A percentile compares a stretch with the other conserved stretches of the same genome.
Evolutionary conservation across 2,797 vertebrate species (phyloP).

Genomic region (Pseudomugil gertrudae): DNA sequence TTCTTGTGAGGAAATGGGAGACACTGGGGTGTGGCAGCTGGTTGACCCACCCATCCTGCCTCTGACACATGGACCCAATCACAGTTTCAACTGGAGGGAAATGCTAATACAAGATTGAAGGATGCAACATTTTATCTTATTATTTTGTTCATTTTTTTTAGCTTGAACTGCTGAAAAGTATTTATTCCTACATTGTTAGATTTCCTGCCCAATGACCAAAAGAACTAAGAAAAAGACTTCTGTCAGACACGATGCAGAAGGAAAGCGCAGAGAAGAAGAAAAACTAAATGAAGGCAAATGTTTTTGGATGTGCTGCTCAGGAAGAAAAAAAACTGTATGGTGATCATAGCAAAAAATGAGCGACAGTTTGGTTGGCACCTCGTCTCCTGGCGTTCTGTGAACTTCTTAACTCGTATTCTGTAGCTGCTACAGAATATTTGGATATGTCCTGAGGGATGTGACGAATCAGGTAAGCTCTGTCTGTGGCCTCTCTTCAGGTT

Average conservation of each 20-base stretch:
- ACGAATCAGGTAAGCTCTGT: slow-evolving; percentile 44
- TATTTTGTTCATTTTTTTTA: neutral
- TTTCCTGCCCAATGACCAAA: slow-evolving; percentile 52
- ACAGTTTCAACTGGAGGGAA: slow-evolving; percentile 99
- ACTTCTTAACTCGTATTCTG: slow-evolving; percentile 31
- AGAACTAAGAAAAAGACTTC: slow-evolving; percentile 30
- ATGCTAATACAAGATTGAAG: slow-evolving; percentile 90
- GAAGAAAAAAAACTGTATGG: slow-evolving; percentile 56
- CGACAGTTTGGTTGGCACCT: slow-evolving; percentile 26
- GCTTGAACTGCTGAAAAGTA: slow-evolving; percentile 61
- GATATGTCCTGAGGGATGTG: slow-evolving; percentile 35
- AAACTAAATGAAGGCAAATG: slow-evolving; percentile 31
- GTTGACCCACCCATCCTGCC: slow-evolving; percentile 97
- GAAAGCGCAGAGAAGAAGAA: neutral
- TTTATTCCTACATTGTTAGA: slow-evolving; percentile 62
- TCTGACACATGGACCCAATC: slow-evolving; percentile 97
- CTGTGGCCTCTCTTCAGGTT: slow-evolving; percentile 30
- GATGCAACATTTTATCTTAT: slow-evolving; percentile 15
- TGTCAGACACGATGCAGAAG: neutral
- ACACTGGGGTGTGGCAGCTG: slow-evolving; percentile 96
- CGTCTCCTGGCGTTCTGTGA: slow-evolving; percentile 10
- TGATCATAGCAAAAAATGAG: slow-evolving; percentile 33
- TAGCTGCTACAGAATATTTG: slow-evolving; percentile 38
- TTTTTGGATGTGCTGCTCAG: slow-evolving; percentile 62
- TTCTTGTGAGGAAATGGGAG: slow-evolving; percentile 94